Conservation (phyloP, 1,140 invertebrate species). For the Adoxophyes honmai region DNA sequence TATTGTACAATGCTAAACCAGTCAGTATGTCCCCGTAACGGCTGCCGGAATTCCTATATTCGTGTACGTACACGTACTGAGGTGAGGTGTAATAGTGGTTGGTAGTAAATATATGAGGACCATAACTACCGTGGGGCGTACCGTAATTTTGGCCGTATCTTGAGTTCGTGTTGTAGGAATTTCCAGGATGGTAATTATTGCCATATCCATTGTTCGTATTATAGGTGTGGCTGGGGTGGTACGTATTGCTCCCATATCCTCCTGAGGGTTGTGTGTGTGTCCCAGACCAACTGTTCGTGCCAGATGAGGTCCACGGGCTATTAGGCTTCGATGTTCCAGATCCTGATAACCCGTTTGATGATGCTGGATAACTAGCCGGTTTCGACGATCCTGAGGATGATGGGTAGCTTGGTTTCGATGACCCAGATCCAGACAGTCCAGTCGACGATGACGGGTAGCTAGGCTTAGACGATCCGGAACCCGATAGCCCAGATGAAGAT, state of each 20-base stretch:
- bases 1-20: constrained; percentile 62
- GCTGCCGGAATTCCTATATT: constrained; percentile 61
- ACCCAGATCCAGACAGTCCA: constrained; percentile 12
- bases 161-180: too few relatives aligned
- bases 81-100: constrained; percentile 50
- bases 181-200: neutral
- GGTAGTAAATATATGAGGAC: neutral
- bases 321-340: too few relatives aligned
- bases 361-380: too few relatives aligned
- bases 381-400: too few relatives aligned
- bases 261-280: too few relatives aligned
- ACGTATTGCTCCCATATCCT: constrained; percentile 3
- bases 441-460: constrained; percentile 12
- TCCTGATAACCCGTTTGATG: too few relatives aligned
- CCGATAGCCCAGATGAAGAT: constrained; percentile 29
- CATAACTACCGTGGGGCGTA: neutral
- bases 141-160: neutral
- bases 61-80: constrained; percentile 55
- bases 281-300: too few relatives aligned
- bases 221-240: constrained; percentile 25
- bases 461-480: neutral
- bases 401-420: constrained; percentile 15
- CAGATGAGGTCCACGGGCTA: too few relatives aligned
- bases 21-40: constrained; percentile 56
- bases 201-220: constrained; percentile 19